Base-by-base conservation (phyloP, 2,797 vertebrate species). In the Spondyliosoma cantharus region DNA sequence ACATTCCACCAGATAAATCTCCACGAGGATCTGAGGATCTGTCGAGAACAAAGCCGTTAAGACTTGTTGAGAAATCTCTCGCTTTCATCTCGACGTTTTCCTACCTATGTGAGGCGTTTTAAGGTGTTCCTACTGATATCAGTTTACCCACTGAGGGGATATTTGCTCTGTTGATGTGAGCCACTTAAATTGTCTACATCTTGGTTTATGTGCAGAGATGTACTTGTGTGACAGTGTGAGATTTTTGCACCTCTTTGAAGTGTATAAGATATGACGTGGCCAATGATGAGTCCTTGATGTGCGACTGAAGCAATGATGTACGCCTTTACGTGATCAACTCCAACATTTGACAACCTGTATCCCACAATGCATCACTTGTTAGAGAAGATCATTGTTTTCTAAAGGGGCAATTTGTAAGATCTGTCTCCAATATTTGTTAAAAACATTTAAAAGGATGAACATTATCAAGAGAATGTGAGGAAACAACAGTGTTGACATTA, bases 1-100 rank as follows among this genome's bases (percentile, higher is more conserved):
- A 73, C 88, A 89, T 93, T 93, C 90, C 89, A 72, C 56, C 68
- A 78, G 80, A 90, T 90, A 92, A 88, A 92, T 92, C 93, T 89
- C 69, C 60, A 72, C 76, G 78, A 79, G 73, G 80, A 83, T 89
- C 82, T 63, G 78, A 79, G 73, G 80, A 83, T 89, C 82, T 63
- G 76, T 84, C 32, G 17, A 76, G 87, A 90, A 92, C 87, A 93
- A 91, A 90, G 91, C 73, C 57, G 89, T 91, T 89, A 89, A 84
- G 91, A 93, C 93, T 88, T 93, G 93, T 92, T 67, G 70, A 86
- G 86, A 91, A 91, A 88, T 85, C 76, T 92, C 58, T 76, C 52
- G 56, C 90, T 90, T 91, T 90, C 82, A 89, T 90, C 92, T 76
- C 7, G 52, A 76, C 43, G n/a, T 86, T 89, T 84, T 84, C 85